phyloP scores from a whole-genome alignment of 2,888 invertebrate species.

The Lithophane semibrunnea region DNA sequence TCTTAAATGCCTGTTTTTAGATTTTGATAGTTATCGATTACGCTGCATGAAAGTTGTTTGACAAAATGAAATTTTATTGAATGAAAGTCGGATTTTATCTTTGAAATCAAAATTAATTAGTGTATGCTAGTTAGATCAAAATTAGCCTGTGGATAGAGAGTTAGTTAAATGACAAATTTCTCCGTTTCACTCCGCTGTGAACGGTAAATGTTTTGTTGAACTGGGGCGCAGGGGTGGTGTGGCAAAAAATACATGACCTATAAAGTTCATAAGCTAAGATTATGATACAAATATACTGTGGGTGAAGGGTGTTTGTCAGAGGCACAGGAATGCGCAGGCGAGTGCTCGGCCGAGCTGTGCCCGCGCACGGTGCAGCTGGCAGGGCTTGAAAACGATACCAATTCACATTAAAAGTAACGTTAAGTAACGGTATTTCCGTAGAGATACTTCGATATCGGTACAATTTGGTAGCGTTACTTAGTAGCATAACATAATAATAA shows the following conservation, averaged over 20 bases:
- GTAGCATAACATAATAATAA: too few species aligned
- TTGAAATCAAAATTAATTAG: slow-evolving; percentile 31
- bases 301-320: slow-evolving; percentile 44
- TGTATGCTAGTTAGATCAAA: slow-evolving; percentile 23
- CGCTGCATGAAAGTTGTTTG: slow-evolving; percentile 60
- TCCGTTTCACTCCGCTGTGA: slow-evolving; percentile 5
- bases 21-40: slow-evolving; percentile 55
- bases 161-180: slow-evolving; percentile 3
- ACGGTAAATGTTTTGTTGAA: slow-evolving; percentile 23
- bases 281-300: slow-evolving; percentile 17
- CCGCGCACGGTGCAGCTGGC: slow-evolving; percentile 75
- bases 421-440: too few species aligned
- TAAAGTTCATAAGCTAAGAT: slow-evolving; percentile 1
- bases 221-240: slow-evolving; percentile 35
- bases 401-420: too few species aligned
- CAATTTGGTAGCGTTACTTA: too few species aligned
- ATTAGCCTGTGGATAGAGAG: slow-evolving; percentile 20
- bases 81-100: slow-evolving; percentile 37
- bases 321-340: slow-evolving; percentile 81
- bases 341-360: slow-evolving; percentile 68
- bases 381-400: too few species aligned
- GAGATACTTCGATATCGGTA: too few species aligned
- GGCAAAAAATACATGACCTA: slow-evolving; percentile 44
- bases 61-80: slow-evolving; percentile 46
- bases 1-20: slow-evolving; percentile 53